Conservation (phyloP, 2,113 vertebrate species). For the Caracal caracal region DNA sequence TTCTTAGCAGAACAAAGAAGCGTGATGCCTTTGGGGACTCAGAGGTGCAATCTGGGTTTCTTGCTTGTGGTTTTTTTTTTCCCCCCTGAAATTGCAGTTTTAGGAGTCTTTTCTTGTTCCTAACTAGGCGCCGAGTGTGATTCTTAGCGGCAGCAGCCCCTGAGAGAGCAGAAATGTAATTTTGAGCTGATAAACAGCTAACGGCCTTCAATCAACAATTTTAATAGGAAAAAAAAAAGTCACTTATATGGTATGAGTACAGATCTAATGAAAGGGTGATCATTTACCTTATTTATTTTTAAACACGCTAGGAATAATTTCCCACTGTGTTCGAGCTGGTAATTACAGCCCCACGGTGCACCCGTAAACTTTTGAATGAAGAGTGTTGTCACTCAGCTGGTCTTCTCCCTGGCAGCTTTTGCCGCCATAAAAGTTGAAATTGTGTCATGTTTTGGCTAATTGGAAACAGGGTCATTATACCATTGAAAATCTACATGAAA, state of each 20-base stretch:
- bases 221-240: conserved; percentile 83
- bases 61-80: conserved; percentile 74
- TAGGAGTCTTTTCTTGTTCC: conserved; percentile 84
- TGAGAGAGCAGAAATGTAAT: conserved; percentile 82
- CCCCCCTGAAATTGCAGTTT: conserved; percentile 80
- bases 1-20: conserved; percentile 92
- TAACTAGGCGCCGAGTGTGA: conserved; percentile 77
- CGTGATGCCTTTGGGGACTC: conserved; percentile 82
- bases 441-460: conserved; percentile 85
- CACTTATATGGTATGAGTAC: conserved; percentile 47
- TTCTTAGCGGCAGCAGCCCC: conserved; percentile 73
- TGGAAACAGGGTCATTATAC: conserved; percentile 77
- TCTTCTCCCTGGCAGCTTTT: conserved; percentile 62
- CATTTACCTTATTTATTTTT: conserved; percentile 83
- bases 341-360: conserved; percentile 35
- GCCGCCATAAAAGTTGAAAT: conserved; percentile 68
- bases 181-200: conserved; percentile 82
- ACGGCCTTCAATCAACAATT: conserved; percentile 84
- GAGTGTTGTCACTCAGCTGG: conserved; percentile 45
- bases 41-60: conserved; percentile 86
- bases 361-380: conserved; percentile 75
- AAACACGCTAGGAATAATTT: conserved; percentile 70
- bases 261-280: conserved; percentile 77
- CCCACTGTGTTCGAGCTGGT: background rate
- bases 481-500: conserved; percentile 67